A percentile compares a stretch with the other conserved stretches of the same genome.
phyloP scores from a whole-genome alignment of 2,113 vertebrate species.

The Todiramphus chloris region DNA sequence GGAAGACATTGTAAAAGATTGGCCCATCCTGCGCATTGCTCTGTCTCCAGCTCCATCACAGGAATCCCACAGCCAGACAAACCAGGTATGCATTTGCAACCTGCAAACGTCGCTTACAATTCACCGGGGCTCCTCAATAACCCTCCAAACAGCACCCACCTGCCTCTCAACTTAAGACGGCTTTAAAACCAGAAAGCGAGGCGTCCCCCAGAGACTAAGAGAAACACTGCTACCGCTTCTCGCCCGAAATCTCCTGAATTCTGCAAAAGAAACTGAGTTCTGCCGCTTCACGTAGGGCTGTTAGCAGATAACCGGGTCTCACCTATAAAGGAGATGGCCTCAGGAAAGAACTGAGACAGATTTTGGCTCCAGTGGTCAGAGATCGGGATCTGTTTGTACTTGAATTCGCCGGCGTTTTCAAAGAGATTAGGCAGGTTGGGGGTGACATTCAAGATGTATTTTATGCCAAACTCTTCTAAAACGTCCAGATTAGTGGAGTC shows the following conservation, averaged over 20 bases:
- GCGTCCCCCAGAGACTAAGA: not conserved
- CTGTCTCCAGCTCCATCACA: not conserved
- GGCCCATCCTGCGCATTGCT: not conserved
- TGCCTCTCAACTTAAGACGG: not conserved
- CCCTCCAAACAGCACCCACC: not conserved
- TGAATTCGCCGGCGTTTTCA: constrained; percentile 96
- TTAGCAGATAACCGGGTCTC: constrained; percentile 57
- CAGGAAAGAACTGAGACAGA: constrained; percentile 97
- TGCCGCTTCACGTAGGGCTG: not conserved
- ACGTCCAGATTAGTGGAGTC: constrained; percentile 98
- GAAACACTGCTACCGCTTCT: not conserved
- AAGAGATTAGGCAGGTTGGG: constrained; percentile 98
- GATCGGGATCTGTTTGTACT: constrained; percentile 99
- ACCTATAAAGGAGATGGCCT: constrained; percentile 99
- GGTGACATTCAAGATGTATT: constrained; percentile 98
- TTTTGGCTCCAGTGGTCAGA: constrained; percentile 99
- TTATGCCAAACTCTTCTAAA: constrained; percentile 97
- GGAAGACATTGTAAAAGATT: not conserved
- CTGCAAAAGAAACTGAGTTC: not conserved
- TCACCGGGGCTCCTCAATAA: not conserved
- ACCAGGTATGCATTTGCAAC: not conserved
- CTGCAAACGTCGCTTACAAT: not conserved
- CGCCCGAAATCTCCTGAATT: not conserved
- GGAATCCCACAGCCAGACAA: not conserved
- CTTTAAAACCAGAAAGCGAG: not conserved